These are phyloP conservation scores for Melanotus villosus DNA, from an alignment of 2,888 invertebrate species.

Conservation along the genomic window DNA sequence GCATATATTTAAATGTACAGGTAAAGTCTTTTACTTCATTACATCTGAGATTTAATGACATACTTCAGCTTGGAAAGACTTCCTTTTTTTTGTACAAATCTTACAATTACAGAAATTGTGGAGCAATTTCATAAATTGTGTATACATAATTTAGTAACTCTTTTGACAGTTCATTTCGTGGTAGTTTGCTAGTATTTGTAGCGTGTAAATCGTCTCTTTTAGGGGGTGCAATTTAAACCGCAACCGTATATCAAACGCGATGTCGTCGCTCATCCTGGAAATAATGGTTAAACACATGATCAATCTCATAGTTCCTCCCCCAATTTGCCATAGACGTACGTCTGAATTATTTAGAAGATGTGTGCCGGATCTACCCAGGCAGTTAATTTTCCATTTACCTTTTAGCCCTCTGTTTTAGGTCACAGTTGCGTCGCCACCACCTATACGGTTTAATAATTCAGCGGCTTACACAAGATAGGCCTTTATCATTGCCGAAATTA, in stretches of 20 bases:
- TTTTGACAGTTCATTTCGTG: slow-evolving; percentile 26
- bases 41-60: too few relatives aligned
- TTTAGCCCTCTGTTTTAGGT: slow-evolving; percentile 45
- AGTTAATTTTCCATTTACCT: slow-evolving; percentile 49
- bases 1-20: too few relatives aligned
- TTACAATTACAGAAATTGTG: slow-evolving; percentile 12
- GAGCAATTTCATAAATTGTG: slow-evolving; percentile 17
- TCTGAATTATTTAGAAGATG: slow-evolving; percentile 44
- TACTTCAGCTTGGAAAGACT: slow-evolving; percentile 12
- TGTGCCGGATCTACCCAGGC: slow-evolving; percentile 35
- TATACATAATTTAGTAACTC: slow-evolving; percentile 5
- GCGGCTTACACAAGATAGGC: slow-evolving; percentile 42
- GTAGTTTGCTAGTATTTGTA: slow-evolving; percentile 17
- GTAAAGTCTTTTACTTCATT: too few relatives aligned
- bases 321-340: slow-evolving; percentile 42
- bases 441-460: slow-evolving; percentile 46
- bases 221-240: slow-evolving; percentile 34
- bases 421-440: slow-evolving; percentile 44
- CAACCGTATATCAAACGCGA: slow-evolving; percentile 36
- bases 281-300: slow-evolving; percentile 46
- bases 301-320: slow-evolving; percentile 35
- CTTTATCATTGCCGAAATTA: slow-evolving; percentile 45
- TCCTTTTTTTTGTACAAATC: too few relatives aligned
- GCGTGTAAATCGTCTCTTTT: slow-evolving; percentile 38
- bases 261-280: slow-evolving; percentile 43